Conservation (phyloP, 2,113 vertebrate genomes). For the Tyto alba region DNA sequence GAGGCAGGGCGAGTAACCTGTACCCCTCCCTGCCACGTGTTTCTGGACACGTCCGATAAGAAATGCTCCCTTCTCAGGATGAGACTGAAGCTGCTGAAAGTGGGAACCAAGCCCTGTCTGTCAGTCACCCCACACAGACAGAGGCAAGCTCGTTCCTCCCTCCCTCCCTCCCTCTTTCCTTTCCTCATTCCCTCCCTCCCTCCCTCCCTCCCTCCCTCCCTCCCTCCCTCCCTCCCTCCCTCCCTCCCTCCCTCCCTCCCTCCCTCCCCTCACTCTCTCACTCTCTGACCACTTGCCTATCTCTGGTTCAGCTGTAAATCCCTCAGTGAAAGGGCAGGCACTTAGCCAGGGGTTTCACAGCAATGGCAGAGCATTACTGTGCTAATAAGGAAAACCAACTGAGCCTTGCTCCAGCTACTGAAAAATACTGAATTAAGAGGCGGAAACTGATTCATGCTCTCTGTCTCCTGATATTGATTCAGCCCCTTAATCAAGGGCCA, state of each 20-base stretch:
- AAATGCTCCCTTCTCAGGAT: not conserved
- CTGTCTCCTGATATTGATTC: not conserved
- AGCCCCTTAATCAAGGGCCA: not conserved
- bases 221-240: too few relatives aligned
- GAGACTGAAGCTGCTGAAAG: not conserved
- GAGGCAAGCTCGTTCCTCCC: not conserved
- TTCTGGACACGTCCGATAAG: not conserved
- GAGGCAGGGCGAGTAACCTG: not conserved
- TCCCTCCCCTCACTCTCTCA: too few relatives aligned
- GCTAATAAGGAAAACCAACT: not conserved
- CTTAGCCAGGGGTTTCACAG: not conserved
- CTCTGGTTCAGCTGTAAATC: not conserved
- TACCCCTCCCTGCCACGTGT: not conserved
- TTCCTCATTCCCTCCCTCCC: accelerated
- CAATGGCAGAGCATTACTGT: not conserved
- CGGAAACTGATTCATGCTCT: not conserved
- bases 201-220: not conserved
- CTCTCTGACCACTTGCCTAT: not conserved
- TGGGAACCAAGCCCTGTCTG: not conserved
- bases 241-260: accelerated
- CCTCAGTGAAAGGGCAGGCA: not conserved
- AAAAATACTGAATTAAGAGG: not conserved
- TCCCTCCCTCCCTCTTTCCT: accelerated
- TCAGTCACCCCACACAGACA: accelerated
- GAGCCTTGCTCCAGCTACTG: not conserved